phyloP scores from a whole-genome alignment of 2,888 invertebrate species.

The Lacanobia oleracea region DNA sequence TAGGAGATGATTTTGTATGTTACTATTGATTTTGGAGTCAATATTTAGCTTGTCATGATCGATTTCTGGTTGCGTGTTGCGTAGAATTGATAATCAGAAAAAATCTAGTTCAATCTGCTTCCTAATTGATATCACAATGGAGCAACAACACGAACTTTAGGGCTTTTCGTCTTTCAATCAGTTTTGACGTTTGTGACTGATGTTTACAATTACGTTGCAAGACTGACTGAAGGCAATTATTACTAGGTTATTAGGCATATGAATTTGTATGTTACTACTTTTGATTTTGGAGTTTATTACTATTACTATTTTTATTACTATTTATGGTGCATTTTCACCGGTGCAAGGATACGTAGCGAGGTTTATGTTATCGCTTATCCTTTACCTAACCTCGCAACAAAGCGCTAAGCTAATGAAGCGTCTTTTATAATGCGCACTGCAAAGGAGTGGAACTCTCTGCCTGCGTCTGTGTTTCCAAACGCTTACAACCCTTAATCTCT shows the following conservation, averaged over 20 bases:
- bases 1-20: conserved; percentile 14
- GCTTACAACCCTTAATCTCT: too few relatives aligned
- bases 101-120: conserved; percentile 18
- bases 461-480: too few relatives aligned
- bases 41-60: background rate
- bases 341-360: too few relatives aligned
- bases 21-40: conserved; percentile 13
- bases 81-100: too few relatives aligned
- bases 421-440: too few relatives aligned
- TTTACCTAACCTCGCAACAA: too few relatives aligned
- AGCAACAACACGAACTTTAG: conserved; percentile 53
- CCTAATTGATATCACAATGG: conserved; percentile 72
- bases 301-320: too few relatives aligned
- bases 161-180: conserved; percentile 54
- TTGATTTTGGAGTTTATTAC: conserved; percentile 12
- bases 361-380: too few relatives aligned
- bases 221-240: conserved; percentile 36
- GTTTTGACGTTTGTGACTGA: conserved; percentile 60
- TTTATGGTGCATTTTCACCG: too few relatives aligned
- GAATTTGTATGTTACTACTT: conserved; percentile 15
- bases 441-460: too few relatives aligned
- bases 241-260: too few relatives aligned
- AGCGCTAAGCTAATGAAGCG: too few relatives aligned
- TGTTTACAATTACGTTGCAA: conserved; percentile 51
- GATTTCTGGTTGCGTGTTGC: background rate